These are phyloP conservation scores for Antheraea pernyi DNA, from an alignment of 1,140 invertebrate species.

Conservation along the genomic window DNA sequence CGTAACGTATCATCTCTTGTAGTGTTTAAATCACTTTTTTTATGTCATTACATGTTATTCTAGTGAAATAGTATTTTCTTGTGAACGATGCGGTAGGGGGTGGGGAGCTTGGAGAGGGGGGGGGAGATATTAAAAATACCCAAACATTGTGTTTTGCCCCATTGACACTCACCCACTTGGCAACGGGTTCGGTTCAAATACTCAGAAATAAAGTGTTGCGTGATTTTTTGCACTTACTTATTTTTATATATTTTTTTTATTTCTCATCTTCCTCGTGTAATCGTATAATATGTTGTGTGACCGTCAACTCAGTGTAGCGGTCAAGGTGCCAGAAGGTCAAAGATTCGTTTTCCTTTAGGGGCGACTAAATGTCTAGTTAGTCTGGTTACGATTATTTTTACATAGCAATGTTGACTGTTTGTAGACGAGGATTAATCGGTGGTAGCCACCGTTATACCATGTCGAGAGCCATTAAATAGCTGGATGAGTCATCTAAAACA, in stretches of 20 bases:
- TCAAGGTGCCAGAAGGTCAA: conserved; percentile 16
- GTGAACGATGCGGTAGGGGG: background rate
- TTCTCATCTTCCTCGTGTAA: background rate
- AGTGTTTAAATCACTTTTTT: background rate
- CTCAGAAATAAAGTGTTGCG: background rate
- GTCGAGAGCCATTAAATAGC: too few species aligned
- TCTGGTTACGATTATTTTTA: too few species aligned
- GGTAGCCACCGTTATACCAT: too few species aligned
- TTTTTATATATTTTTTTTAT: background rate
- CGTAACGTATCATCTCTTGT: background rate
- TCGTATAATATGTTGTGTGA: background rate
- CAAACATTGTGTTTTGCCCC: background rate
- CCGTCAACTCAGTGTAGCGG: background rate
- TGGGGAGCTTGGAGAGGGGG: background rate
- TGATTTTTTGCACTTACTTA: background rate
- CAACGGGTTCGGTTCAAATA: conserved; percentile 25
- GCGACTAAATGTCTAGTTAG: too few species aligned
- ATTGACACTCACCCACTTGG: conserved; percentile 72
- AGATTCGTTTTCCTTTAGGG: conserved; percentile 4
- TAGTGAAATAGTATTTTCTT: background rate
- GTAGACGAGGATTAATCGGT: too few species aligned
- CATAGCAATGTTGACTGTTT: too few species aligned
- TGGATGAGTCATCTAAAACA: too few species aligned
- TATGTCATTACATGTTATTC: background rate
- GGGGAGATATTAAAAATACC: background rate